phyloP scores from a whole-genome alignment of 92 coral and sea anemone species.

The Meandrina meandrites region DNA sequence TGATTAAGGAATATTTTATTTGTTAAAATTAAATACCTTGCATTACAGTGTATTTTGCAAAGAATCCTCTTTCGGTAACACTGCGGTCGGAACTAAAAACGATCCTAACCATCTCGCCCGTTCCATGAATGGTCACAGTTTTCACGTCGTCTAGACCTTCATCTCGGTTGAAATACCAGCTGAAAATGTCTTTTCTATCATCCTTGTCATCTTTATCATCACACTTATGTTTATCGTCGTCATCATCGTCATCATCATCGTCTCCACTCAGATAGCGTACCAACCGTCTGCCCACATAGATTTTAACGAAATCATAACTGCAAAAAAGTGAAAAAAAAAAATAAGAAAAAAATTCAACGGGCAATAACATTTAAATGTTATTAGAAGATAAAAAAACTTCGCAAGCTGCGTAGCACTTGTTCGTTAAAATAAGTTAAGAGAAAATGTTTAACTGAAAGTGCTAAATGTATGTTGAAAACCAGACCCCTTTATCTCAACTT shows the following conservation, averaged over 20 bases:
- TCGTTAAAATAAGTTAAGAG: no score
- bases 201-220: constrained; percentile 16
- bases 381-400: no score
- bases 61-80: constrained; percentile 37
- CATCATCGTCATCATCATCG: constrained; percentile 21
- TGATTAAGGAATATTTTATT: no score
- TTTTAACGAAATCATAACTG: constrained; percentile 30
- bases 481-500: no score
- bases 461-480: no score
- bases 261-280: constrained; percentile 30
- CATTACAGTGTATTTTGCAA: constrained; percentile 25
- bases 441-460: no score
- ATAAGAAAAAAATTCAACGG: not conserved
- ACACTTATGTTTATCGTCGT: not conserved
- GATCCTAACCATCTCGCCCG: constrained; percentile 35
- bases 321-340: not conserved
- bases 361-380: no score
- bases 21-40: not conserved
- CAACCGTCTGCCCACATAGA: constrained; percentile 30
- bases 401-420: no score
- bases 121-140: constrained; percentile 21
- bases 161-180: constrained; percentile 14
- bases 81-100: constrained; percentile 23
- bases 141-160: constrained; percentile 12
- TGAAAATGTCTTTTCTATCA: not conserved